Base-by-base conservation (phyloP, 2,888 invertebrate genomes). In the Dioctria rufipes region DNA sequence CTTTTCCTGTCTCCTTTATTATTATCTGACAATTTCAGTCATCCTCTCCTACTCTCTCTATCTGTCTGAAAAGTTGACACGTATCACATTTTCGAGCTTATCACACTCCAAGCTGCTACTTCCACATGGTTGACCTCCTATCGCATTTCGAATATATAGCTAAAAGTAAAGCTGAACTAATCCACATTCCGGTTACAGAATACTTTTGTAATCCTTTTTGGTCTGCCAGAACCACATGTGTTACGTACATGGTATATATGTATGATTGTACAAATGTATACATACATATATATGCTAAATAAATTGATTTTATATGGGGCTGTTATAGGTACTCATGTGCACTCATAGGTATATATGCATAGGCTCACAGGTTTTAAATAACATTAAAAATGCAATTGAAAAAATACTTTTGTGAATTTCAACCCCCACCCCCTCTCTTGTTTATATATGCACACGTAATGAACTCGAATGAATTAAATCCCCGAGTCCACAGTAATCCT, bases 11-110 rank as follows among this genome's bases (percentile, higher is more conserved):
- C 25, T 25, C 25, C 43, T 71, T 25, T 51, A 54, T 54, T 71
- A 51, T 71, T 71, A 71, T 71, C 71, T 71, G 71, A 51, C 54
- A 71, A 71, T 71, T 58, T 11, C 71, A 71, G 51, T 54, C 71
- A 49, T 25, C 13, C 54, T n/a, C 39, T 58, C 37, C 25, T 25
- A 25, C 25, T 25, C 25, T 25, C 25, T 25, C 1, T 25, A 25
- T 25, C 25, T 25, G 25, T 25, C 25, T 25, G 25, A 71, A 71
- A 71, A 51, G 54, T 51, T 71, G 71, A 51, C 71, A 71, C 71
- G 71, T 71, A 71, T 71, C 51, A 37, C 71, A 71, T 49, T 39
- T 49, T 71, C 25, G 8, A 49, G 54, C 6, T 58, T 58, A 58
- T n/a, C 54, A 51, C 39, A 51, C 51, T 8, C 39, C 40, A 13